Evolutionary conservation across 92 coral and sea anemone species (phyloP).

Genomic region (Meandrina meandrites): DNA sequence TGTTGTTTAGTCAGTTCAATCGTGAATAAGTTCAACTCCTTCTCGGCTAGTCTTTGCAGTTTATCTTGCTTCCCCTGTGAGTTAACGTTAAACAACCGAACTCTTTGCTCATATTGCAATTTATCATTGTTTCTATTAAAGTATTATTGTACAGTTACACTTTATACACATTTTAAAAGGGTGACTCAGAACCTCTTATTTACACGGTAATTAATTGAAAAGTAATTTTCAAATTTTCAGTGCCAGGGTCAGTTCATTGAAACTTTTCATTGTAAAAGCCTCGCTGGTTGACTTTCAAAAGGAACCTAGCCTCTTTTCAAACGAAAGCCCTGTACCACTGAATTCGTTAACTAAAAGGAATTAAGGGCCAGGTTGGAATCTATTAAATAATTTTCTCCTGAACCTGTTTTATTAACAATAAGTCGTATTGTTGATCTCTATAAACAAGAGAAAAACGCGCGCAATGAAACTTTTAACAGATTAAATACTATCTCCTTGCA

Average conservation of each 20-base stretch:
- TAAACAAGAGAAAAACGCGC: not conserved
- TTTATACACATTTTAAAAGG: not conserved
- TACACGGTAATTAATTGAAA: not conserved
- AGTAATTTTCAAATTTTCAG: not conserved
- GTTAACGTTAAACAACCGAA: not conserved
- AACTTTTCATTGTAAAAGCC: not conserved
- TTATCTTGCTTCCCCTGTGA: not conserved
- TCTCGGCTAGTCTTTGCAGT: not conserved
- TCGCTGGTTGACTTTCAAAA: not conserved
- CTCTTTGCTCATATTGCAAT: not conserved
- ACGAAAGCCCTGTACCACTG: too few relatives aligned
- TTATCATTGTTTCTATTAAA: not conserved
- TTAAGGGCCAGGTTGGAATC: not conserved
- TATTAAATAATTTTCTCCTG: not conserved
- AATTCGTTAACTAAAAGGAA: too few relatives aligned
- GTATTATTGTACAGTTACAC: not conserved
- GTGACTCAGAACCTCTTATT: not conserved
- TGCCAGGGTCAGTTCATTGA: not conserved
- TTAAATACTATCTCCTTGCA: not conserved
- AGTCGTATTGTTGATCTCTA: not conserved
- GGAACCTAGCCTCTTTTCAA: too few relatives aligned
- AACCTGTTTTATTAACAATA: not conserved
- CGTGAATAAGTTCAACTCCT: not conserved
- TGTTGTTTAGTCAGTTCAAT: not conserved
- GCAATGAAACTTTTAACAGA: too few relatives aligned